Base-by-base conservation (phyloP, 2,113 vertebrate species). In the Sphyrna mokarran region DNA sequence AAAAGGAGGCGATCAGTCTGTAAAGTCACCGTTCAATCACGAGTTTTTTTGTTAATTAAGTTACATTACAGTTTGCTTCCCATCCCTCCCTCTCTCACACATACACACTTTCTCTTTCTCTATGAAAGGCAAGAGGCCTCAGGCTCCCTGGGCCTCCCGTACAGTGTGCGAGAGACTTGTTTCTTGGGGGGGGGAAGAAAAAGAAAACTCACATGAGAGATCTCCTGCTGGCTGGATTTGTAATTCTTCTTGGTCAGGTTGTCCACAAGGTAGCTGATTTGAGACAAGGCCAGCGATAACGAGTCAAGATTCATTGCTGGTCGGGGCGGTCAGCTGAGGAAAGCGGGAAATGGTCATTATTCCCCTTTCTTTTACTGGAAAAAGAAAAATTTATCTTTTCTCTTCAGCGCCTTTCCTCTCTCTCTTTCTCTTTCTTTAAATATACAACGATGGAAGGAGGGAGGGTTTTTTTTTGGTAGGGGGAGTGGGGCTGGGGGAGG, bases 341-440 rank as follows among this genome's bases (percentile, higher is more conserved):
- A 98, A 99, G 99, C 99, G 99, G 99, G 99, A 99, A 99, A 99
- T 99, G 99, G 99, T 99, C 99, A 99, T 99, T 99, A 99, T 99
- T 99, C 99, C 99, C 99, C 99, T 99, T 99, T 99, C 98, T 95
- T 95, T 72, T 95, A 95, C 94, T 95, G 94, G 94, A 95, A 95
- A 95, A 95, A 95, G 94, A 95, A 95, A 72, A 72, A 43, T 72
- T 70, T 54, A 26, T 33, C 68, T 48, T 48, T 70, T 48, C 68
- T 43, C 48, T 23, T 95, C 94, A 95, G 40, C 66, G 94, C 69
- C 91, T 72, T 70, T 95, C 94, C 43, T 54, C 54, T 90, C 26
- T 48, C 40, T 48, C 26, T 48, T 20, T 48, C 9, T 54, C 43
- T 87, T 20, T 87, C 10, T 63, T 66, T 66, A 93, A 66, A 66